A percentile compares a stretch with the other conserved stretches of the same genome.
These are phyloP conservation scores for Lytechinus pictus DNA, from an alignment of 35 echinoderm and acorn worm genomes.

Conservation along the genomic window DNA sequence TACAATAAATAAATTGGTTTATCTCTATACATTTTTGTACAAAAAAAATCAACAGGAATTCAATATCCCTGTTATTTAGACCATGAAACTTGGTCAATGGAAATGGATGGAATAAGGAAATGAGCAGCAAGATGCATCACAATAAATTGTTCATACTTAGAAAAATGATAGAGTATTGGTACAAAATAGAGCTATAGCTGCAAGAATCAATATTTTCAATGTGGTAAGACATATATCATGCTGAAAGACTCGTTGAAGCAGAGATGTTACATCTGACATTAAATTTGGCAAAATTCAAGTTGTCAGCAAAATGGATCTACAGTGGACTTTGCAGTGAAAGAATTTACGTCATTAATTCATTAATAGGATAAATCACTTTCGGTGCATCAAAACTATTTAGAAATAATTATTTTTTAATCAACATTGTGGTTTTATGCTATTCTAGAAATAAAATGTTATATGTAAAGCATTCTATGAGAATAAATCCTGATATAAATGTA, in stretches of 20 bases:
- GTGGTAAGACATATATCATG: background rate
- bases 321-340: too few species aligned
- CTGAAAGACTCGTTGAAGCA: background rate
- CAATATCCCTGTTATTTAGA: background rate
- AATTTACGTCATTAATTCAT: too few species aligned
- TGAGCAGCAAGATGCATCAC: background rate
- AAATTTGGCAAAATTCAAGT: background rate
- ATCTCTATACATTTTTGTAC: constrained; percentile 2
- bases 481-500: too few species aligned
- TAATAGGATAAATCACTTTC: too few species aligned
- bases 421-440: too few species aligned
- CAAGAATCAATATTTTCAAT: background rate
- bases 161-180: background rate
- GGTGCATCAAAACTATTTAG: too few species aligned
- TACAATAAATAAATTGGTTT: background rate
- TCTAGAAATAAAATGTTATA: too few species aligned
- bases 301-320: background rate
- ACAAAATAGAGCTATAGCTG: background rate
- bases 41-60: background rate
- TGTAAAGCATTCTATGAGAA: too few species aligned
- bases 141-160: background rate
- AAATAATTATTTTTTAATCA: too few species aligned
- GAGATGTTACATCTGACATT: background rate
- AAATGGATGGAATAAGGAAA: background rate
- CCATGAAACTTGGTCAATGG: background rate